A percentile compares a stretch with the other conserved stretches of the same genome.
Conservation (phyloP, 2,888 invertebrate species). For the Buathra laborator region DNA sequence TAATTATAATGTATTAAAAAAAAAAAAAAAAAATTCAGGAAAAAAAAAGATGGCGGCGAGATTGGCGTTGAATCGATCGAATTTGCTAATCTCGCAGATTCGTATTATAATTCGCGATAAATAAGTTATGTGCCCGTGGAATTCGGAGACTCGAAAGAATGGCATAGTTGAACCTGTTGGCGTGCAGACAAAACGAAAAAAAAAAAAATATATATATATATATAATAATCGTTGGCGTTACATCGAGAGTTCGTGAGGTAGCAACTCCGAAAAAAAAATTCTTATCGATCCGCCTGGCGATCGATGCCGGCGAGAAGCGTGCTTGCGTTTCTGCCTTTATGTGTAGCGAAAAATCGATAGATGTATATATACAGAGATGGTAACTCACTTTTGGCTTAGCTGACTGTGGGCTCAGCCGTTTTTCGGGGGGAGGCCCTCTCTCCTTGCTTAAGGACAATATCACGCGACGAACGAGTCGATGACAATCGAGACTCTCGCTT, state of each 20-base stretch:
- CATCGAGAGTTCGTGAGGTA: conserved; percentile 53
- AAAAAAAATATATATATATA: neutral
- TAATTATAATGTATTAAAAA: neutral
- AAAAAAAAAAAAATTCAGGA: neutral
- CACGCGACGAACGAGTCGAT: conserved; percentile 82
- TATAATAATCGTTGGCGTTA: conserved; percentile 43
- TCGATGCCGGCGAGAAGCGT: conserved; percentile 68
- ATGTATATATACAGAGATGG: conserved; percentile 2
- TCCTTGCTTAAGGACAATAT: conserved; percentile 80
- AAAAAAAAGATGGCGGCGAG: too few species aligned
- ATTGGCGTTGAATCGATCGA: too few species aligned
- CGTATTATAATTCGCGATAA: neutral
- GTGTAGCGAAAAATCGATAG: conserved; percentile 20
- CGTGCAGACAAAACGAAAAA: conserved; percentile 56
- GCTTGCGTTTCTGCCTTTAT: conserved; percentile 29
- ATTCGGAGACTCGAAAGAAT: conserved; percentile 27
- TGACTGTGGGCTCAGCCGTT: conserved; percentile 61
- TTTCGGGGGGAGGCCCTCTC: conserved; percentile 45
- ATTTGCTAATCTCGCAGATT: neutral
- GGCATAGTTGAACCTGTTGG: conserved; percentile 35
- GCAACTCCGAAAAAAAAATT: conserved; percentile 51
- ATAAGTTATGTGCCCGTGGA: neutral
- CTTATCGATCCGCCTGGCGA: conserved; percentile 64
- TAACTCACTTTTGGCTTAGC: conserved; percentile 63
- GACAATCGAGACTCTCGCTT: conserved; percentile 78